Percentiles rank a stretch among this genome's conserved stretches.
Conservation (phyloP, 2,888 invertebrate species). For the Drosophila subsilvestris region DNA sequence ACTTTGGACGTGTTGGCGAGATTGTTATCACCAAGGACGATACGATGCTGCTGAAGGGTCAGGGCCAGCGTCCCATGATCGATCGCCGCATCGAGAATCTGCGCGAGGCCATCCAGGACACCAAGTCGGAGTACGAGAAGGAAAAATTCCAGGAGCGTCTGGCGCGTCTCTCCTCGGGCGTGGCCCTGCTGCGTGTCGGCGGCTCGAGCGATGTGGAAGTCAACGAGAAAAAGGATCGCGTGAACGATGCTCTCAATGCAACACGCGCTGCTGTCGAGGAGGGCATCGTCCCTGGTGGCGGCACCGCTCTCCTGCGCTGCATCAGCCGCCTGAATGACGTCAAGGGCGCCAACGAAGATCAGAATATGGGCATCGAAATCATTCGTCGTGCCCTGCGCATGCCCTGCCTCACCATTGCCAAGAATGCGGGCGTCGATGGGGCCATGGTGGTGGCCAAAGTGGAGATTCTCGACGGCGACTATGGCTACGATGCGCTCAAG, state of each 20-base stretch:
- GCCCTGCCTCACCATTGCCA: conserved; percentile 95
- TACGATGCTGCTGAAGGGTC: conserved; percentile 89
- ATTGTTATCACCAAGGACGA: conserved; percentile 96
- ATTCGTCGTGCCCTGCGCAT: conserved; percentile 93
- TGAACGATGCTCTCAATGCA: conserved; percentile 96
- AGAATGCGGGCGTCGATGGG: conserved; percentile 96
- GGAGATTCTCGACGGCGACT: conserved; percentile 89
- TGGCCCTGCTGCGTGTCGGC: conserved; percentile 91
- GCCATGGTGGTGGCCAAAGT: conserved; percentile 97
- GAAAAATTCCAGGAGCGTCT: conserved; percentile 96
- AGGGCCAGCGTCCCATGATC: conserved; percentile 91
- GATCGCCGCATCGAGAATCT: conserved; percentile 92
- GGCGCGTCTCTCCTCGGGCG: conserved; percentile 93
- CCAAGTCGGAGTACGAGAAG: conserved; percentile 96
- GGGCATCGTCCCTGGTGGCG: conserved; percentile 98
- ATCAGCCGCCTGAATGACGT: conserved; percentile 88
- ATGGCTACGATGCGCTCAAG: conserved; percentile 96
- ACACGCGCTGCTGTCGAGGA: conserved; percentile 97
- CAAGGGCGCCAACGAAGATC: conserved; percentile 88
- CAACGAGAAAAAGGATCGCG: conserved; percentile 97
- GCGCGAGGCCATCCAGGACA: conserved; percentile 93
- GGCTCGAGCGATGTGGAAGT: conserved; percentile 96
- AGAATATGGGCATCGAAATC: conserved; percentile 90
- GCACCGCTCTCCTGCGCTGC: conserved; percentile 94
- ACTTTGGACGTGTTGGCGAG: conserved; percentile 94